These are phyloP conservation scores for Chloroceryle inda DNA, from an alignment of 2,797 vertebrate species.

Conservation along the genomic window DNA sequence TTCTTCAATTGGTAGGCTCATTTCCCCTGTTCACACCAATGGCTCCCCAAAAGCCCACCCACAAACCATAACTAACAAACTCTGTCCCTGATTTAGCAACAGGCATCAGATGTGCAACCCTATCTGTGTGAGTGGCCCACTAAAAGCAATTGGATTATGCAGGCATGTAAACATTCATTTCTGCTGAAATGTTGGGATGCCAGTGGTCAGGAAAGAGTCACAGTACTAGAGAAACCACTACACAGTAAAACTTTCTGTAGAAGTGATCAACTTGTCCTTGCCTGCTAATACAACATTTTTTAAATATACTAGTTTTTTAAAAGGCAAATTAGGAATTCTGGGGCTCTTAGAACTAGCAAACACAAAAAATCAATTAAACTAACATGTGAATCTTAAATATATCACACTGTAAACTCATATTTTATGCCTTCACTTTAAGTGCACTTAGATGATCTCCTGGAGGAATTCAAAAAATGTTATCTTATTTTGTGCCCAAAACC, in stretches of 20 bases:
- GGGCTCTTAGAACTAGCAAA: slow-evolving; percentile 62
- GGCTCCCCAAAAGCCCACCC: background rate
- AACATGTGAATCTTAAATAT: slow-evolving; percentile 77
- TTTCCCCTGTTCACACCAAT: background rate
- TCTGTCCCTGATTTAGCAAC: background rate
- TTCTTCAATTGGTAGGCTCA: background rate
- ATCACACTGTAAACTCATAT: slow-evolving; percentile 76
- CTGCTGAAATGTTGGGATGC: background rate
- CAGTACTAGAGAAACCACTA: background rate
- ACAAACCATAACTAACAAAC: background rate
- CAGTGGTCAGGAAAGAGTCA: background rate
- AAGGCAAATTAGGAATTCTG: slow-evolving; percentile 67
- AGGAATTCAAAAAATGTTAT: slow-evolving; percentile 81
- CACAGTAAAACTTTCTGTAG: background rate
- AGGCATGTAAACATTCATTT: background rate
- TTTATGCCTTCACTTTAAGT: slow-evolving; percentile 80
- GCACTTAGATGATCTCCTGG: slow-evolving; percentile 78
- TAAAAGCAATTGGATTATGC: background rate
- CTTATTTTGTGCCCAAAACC: slow-evolving; percentile 83
- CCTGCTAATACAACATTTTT: background rate
- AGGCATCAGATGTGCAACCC: accelerated
- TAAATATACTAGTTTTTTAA: slow-evolving; percentile 49
- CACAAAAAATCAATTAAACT: slow-evolving; percentile 76
- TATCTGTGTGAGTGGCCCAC: accelerated
- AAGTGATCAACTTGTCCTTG: background rate